Evolutionary conservation across 2,113 vertebrate genomes (phyloP).

Genomic region (Muscicapa adusta): DNA sequence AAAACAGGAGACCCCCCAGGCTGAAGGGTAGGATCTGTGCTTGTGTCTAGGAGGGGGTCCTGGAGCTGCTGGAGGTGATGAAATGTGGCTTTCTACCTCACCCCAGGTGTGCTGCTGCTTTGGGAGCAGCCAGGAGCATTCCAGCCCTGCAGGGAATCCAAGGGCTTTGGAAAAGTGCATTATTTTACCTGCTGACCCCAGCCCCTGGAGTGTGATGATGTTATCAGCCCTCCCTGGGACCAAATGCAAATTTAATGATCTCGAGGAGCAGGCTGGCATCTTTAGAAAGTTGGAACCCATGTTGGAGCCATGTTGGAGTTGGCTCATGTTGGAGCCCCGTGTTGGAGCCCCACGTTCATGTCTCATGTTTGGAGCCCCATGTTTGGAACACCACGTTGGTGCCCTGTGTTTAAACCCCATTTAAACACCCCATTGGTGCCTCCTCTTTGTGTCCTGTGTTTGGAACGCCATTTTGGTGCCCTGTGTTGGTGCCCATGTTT

Average conservation of each 20-base stretch:
- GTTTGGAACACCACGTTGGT: background rate
- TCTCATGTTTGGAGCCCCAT: background rate
- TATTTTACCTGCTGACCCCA: background rate
- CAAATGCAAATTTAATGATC: background rate
- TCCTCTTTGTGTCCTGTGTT: no score
- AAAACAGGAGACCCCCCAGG: background rate
- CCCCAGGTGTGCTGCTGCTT: background rate
- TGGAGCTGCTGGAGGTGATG: background rate
- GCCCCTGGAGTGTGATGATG: accelerated
- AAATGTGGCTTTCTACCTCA: background rate
- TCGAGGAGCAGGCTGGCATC: accelerated
- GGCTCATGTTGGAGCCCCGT: background rate
- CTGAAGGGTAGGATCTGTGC: background rate
- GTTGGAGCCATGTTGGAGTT: background rate
- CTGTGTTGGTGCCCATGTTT: no score
- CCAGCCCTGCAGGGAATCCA: background rate
- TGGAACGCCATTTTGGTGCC: no score
- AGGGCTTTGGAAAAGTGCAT: accelerated
- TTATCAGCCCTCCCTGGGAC: background rate
- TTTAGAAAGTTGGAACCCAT: background rate
- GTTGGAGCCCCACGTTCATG: background rate
- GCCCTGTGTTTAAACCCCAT: no score
- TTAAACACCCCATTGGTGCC: no score
- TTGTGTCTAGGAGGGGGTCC: background rate
- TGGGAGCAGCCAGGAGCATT: background rate